Evolutionary conservation across 2,797 vertebrate genomes (phyloP).

Genomic region (Rallus crepitans): DNA sequence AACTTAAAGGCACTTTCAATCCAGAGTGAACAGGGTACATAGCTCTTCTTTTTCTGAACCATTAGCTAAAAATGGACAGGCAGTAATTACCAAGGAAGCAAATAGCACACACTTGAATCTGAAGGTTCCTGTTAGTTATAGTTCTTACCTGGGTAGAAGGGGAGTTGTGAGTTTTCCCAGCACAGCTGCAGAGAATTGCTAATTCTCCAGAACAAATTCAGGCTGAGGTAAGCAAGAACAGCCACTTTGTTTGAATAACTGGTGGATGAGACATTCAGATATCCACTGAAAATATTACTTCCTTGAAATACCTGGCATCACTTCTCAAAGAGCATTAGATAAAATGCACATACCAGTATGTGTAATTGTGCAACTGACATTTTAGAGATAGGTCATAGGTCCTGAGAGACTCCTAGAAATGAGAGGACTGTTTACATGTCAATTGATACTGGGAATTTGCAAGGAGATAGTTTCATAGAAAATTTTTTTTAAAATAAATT

Average conservation of each 20-base stretch:
- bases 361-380: neutral
- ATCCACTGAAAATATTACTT: neutral
- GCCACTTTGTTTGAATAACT: neutral
- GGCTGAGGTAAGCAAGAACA: neutral
- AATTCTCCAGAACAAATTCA: neutral
- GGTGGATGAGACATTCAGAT: neutral
- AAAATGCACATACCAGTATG: neutral
- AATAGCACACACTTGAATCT: fast-evolving
- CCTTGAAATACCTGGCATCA: neutral
- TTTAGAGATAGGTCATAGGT: neutral
- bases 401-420: neutral
- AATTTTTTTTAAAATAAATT: neutral
- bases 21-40: neutral
- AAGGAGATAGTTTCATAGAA: neutral
- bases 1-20: neutral
- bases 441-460: neutral
- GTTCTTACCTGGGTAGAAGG: neutral
- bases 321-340: neutral
- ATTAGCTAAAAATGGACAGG: neutral
- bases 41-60: neutral
- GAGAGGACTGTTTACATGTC: neutral
- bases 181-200: neutral
- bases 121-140: neutral
- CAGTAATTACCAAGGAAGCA: neutral
- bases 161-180: neutral